phyloP scores from a whole-genome alignment of 2,797 vertebrate genomes.

The Pipistrellus pipistrellus region DNA sequence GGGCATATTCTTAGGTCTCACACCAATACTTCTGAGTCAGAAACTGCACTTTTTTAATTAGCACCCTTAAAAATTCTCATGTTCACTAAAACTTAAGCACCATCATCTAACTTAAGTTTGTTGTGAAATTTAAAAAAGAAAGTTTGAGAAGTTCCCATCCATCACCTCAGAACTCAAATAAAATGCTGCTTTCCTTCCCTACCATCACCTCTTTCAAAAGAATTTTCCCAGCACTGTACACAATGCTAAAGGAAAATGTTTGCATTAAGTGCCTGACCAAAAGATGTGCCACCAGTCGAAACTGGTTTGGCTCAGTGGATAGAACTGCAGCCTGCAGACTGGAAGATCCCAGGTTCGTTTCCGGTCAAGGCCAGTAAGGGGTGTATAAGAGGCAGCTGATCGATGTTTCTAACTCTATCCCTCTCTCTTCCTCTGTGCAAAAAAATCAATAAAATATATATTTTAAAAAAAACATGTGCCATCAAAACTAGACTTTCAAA shows the following conservation, averaged over 20 bases:
- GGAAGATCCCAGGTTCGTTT: no score
- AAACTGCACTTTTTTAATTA: not conserved
- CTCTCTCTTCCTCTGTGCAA: no score
- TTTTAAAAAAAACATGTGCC: not conserved
- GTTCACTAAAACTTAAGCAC: not conserved
- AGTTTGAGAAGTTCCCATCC: not conserved
- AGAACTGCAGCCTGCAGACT: no score
- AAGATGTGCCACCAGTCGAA: not conserved
- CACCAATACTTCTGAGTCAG: not conserved
- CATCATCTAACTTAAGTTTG: not conserved
- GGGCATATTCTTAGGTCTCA: not conserved
- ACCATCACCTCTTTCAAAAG: not conserved
- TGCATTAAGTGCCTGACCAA: not conserved
- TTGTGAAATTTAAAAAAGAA: not conserved
- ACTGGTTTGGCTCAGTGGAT: no score
- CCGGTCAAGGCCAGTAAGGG: no score
- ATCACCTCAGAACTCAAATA: not conserved
- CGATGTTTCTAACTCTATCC: no score
- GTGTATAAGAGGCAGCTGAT: no score
- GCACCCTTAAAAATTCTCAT: not conserved
- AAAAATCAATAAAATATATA: no score
- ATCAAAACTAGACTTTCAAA: slow-evolving; percentile 1
- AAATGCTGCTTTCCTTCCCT: slow-evolving; percentile 7
- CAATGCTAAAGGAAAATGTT: not conserved
- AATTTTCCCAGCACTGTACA: not conserved